Conservation (phyloP, 2,888 invertebrate genomes). For the Tuta absoluta region DNA sequence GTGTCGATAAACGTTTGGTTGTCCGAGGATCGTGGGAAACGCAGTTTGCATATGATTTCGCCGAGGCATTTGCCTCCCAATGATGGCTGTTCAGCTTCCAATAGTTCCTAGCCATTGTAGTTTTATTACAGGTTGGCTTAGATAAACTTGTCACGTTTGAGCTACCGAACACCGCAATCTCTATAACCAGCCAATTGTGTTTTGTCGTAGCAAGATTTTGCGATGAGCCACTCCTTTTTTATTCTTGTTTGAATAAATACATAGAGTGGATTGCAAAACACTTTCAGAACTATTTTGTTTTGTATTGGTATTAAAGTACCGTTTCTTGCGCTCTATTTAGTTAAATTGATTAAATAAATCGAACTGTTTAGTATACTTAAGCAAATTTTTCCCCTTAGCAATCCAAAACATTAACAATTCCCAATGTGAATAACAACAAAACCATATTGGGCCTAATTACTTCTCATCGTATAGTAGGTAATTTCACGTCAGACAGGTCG, state of each 20-base stretch:
- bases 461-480: neutral
- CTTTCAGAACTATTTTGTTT: too few relatives aligned
- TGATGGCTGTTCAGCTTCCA: slow-evolving; percentile 31
- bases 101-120: slow-evolving; percentile 29
- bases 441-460: neutral
- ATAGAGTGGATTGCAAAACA: neutral
- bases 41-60: slow-evolving; percentile 67
- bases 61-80: slow-evolving; percentile 40
- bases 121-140: slow-evolving; percentile 28
- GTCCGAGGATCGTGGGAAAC: slow-evolving; percentile 62
- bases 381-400: neutral
- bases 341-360: too few relatives aligned
- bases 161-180: slow-evolving; percentile 26
- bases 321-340: too few relatives aligned
- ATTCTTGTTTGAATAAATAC: neutral
- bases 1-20: slow-evolving; percentile 61
- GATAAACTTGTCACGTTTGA: slow-evolving; percentile 33
- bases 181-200: neutral
- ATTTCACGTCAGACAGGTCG: slow-evolving; percentile 8
- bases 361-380: too few relatives aligned
- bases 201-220: neutral
- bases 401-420: neutral
- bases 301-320: too few relatives aligned
- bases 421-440: slow-evolving; percentile 4
- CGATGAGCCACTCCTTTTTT: neutral